Evolutionary conservation across 1,140 invertebrate genomes (phyloP).

Genomic region (Saccostrea glomerata): DNA sequence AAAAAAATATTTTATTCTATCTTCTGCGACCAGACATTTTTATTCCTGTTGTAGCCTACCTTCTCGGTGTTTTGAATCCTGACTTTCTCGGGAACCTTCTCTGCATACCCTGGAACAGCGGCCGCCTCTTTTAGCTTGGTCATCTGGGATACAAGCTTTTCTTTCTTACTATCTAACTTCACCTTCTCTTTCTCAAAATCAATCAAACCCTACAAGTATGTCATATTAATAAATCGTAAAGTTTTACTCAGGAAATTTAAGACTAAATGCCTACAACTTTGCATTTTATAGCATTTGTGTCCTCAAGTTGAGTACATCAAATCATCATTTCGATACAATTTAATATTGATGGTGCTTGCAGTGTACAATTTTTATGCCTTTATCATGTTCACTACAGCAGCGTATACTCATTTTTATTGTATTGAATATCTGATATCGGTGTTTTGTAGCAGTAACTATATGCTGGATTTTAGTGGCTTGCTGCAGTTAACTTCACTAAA

Average conservation of each 20-base stretch:
- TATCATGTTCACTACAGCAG: no score
- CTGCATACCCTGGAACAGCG: slow-evolving; percentile 87
- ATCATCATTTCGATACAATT: no score
- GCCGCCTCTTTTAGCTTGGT: slow-evolving; percentile 84
- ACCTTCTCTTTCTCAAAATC: slow-evolving; percentile 92
- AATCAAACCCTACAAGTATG: slow-evolving; percentile 87
- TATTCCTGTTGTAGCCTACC: slow-evolving; percentile 75
- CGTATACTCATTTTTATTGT: background rate
- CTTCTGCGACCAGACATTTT: no score
- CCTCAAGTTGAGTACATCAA: no score
- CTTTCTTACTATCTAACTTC: slow-evolving; percentile 90
- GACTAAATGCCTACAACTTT: no score
- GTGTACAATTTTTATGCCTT: no score
- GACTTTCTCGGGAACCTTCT: slow-evolving; percentile 91
- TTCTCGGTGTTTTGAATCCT: slow-evolving; percentile 88
- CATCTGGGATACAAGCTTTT: slow-evolving; percentile 85
- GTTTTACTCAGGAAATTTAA: no score
- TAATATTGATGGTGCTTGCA: no score
- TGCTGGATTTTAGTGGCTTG: no score
- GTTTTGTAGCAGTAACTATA: background rate
- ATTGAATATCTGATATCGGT: background rate
- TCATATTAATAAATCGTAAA: no score
- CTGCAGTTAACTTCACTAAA: background rate
- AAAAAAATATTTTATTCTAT: no score
- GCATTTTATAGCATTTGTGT: no score